phyloP scores from a whole-genome alignment of 2,888 invertebrate genomes.

The Encarsia formosa region DNA sequence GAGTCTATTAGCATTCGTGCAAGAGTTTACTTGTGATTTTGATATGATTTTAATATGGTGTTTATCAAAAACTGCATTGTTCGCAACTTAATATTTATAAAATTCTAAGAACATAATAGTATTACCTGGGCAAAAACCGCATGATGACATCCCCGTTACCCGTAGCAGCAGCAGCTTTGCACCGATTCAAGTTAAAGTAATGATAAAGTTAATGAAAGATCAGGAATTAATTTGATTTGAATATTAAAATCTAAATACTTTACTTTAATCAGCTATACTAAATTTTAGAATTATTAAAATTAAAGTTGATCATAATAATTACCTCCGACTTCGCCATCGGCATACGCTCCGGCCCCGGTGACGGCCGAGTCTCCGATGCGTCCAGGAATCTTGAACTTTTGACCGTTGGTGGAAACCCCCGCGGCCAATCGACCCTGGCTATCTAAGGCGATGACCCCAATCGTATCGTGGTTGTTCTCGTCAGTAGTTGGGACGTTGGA shows the following conservation, averaged over 20 bases:
- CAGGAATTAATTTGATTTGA: no score
- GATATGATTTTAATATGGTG: no score
- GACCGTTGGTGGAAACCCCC: slow-evolving; percentile 95
- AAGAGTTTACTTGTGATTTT: no score
- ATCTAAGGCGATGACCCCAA: slow-evolving; percentile 91
- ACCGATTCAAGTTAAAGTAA: no score
- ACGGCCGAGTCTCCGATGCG: slow-evolving; percentile 80
- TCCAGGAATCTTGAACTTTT: slow-evolving; percentile 87
- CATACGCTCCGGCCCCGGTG: slow-evolving; percentile 92
- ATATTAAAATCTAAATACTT: no score
- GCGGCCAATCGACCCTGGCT: slow-evolving; percentile 70
- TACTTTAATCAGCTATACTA: no score
- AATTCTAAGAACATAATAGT: no score
- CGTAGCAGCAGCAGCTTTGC: slow-evolving; percentile 81
- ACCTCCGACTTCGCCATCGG: slow-evolving; percentile 78
- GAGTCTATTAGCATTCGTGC: no score
- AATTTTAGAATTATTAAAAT: no score
- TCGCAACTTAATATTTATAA: background rate
- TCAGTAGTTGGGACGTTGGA: slow-evolving; percentile 23
- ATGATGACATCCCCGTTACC: slow-evolving; percentile 98
- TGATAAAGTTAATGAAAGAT: no score
- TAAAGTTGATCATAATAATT: no score
- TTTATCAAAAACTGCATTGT: background rate
- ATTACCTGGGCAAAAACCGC: slow-evolving; percentile 89
- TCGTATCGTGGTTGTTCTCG: slow-evolving; percentile 86